Base-by-base conservation (phyloP, 2,113 vertebrate genomes). In the Oncorhynchus tshawytscha region DNA sequence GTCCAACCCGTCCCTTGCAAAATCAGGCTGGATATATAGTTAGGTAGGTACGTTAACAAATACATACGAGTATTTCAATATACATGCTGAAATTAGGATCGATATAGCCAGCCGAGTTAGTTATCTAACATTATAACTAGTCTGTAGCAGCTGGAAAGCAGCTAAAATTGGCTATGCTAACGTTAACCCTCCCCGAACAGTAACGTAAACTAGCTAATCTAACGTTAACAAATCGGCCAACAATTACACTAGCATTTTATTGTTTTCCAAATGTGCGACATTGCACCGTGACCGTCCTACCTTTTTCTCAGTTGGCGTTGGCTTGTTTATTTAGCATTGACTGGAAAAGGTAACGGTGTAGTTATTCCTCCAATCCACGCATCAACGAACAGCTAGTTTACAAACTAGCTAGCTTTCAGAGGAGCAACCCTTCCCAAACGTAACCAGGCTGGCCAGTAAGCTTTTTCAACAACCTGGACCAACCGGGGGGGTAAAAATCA, bases 321-420 rank as follows among this genome's bases (percentile, higher is more conserved):
- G 84, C 82, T 88, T 88, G 91, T 88, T 87, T 91, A 88, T 84
- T 90, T 89, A 85, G 92, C 94, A 94, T 93, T 92, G 93, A 94
- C 91, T 88, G 93, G 85, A 88, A 88, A 90, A 86, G 86, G 74
- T 83, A 84, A 85, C 86, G 77, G 85, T 73, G 85, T 86, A 45
- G 39, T 45, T 45, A 75, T 67, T 87, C 82, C 89, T 89, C 87
- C 83, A 89, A 90, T 91, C 86, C 92, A 91, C 91, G 90, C 92
- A 94, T 93, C 90, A 90, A 93, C 92, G 89, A 87, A 76, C 87
- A 89, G 92, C 91, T 92, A 93, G 92, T 91, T 85, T 48, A 81
- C 86, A 77, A 84, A 90, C 87, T 88, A 89, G 93, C 90, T 91
- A 91, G 88, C 88, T 90, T 87, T 86, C 79, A 80, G 85, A 89